Percentiles rank a stretch among this genome's conserved stretches.
These are phyloP conservation scores for Drosophila sproati DNA, from an alignment of 1,140 invertebrate genomes.

Conservation along the genomic window DNA sequence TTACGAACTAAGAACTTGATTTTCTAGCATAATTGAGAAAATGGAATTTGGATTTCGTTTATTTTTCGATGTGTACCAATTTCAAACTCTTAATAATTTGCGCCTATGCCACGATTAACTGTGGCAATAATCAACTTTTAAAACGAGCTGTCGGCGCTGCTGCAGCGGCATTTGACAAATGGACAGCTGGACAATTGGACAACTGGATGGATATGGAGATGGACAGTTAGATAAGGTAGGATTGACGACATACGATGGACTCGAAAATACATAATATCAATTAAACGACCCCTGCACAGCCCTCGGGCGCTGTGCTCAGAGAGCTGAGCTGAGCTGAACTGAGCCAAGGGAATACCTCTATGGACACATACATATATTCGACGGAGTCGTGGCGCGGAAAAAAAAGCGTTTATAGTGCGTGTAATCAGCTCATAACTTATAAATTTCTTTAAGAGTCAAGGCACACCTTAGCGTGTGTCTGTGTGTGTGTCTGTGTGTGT, in stretches of 20 bases:
- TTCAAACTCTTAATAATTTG: too few relatives aligned
- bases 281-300: constrained; percentile 50
- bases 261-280: constrained; percentile 67
- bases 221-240: constrained; percentile 54
- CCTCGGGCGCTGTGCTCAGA: constrained; percentile 6
- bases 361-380: not conserved
- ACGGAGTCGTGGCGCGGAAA: constrained; percentile 49
- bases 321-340: constrained; percentile 16
- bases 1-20: too few relatives aligned
- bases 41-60: too few relatives aligned
- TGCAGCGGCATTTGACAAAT: constrained; percentile 10
- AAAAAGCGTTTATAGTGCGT: constrained; percentile 78
- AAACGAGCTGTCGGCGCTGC: constrained; percentile 66
- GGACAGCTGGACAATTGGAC: not conserved
- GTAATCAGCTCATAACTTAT: constrained; percentile 82
- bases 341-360: too few relatives aligned
- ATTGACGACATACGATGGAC: constrained; percentile 54
- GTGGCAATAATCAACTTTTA: constrained; percentile 71
- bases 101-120: too few relatives aligned
- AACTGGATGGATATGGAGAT: not conserved
- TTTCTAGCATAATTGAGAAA: too few relatives aligned
- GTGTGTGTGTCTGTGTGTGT: constrained; percentile 7
- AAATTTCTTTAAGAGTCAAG: constrained; percentile 14
- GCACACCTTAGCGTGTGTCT: not conserved
- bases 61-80: too few relatives aligned